Base-by-base conservation (phyloP, 2,113 vertebrate genomes). In the Orycteropus afer region DNA sequence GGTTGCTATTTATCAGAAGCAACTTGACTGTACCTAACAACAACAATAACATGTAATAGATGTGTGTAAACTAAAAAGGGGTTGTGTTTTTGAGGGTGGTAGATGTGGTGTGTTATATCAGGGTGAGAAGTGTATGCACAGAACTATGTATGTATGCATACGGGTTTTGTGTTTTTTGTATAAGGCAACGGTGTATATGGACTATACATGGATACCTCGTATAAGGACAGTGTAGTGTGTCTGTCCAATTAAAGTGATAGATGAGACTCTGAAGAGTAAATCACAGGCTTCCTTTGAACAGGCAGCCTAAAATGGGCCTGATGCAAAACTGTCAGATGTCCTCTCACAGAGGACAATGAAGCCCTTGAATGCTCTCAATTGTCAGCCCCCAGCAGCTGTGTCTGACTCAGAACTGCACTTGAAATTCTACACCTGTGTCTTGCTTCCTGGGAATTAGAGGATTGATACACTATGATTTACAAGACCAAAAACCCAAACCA, bases 321-420 rank as follows among this genome's bases (percentile, higher is more conserved):
- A 15, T 5, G 0, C 0, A 0, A 61, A 73, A 91, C 92, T 32
- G 42, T 42, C 20, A 63, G 51, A 42, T 94, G 65, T 96, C 96
- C 42, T 83, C 42, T 97, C 96, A 92, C 96, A 90, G 96, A 90
- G 79, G 89, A 65, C 32, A 34, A 10, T 78, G 34, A 84, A 97
- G 86, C 14, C 83, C 86, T 90, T 90, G 4, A 71, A 49, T 34
- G 22, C 49, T 49, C 25, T 59, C 95, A 95, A 95, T 76, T 93
- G 91, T 96, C 23, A 2, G 63, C 76, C 78, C 92, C 61, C 86
- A 37, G 32, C 95, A 97, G 96, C 94, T 79, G 77, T 88, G 86
- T 95, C 95, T 84, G 94, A 95, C 57, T 96, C 93, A 55, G 69
- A 97, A 77, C 94, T 49, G 23, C 90, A 89, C 79, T 76, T 86